These are phyloP conservation scores for Chirona hameri DNA, from an alignment of 2,888 invertebrate genomes.

Conservation along the genomic window DNA sequence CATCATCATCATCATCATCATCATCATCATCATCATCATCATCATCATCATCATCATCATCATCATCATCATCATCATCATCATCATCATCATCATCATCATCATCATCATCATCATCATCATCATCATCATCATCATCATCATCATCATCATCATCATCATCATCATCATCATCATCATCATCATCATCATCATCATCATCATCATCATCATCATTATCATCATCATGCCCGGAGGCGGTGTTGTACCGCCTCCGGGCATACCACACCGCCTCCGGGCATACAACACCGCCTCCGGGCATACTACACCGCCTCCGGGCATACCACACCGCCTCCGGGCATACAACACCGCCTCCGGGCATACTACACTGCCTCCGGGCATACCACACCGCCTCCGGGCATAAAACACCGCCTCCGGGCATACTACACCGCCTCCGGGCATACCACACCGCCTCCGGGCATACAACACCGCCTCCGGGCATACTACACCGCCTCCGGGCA, in stretches of 20 bases:
- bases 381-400: no score
- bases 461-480: no score
- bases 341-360: no score
- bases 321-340: no score
- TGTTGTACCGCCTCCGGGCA: background rate
- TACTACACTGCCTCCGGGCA: no score
- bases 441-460: no score
- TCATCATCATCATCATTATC: constrained; percentile 22
- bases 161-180: background rate
- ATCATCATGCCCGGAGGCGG: background rate
- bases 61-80: background rate
- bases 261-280: no score
- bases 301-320: no score
- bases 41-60: constrained; percentile 22
- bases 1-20: no score
- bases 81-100: background rate
- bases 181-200: constrained; percentile 22
- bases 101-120: background rate
- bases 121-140: background rate
- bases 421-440: no score
- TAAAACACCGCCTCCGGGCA: no score
- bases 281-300: no score
- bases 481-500: background rate
- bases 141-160: background rate
- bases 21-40: constrained; percentile 22